Percentiles rank a stretch among this genome's conserved stretches.
Conservation (phyloP, 2,113 vertebrate species). For the Gallinago undulata region DNA sequence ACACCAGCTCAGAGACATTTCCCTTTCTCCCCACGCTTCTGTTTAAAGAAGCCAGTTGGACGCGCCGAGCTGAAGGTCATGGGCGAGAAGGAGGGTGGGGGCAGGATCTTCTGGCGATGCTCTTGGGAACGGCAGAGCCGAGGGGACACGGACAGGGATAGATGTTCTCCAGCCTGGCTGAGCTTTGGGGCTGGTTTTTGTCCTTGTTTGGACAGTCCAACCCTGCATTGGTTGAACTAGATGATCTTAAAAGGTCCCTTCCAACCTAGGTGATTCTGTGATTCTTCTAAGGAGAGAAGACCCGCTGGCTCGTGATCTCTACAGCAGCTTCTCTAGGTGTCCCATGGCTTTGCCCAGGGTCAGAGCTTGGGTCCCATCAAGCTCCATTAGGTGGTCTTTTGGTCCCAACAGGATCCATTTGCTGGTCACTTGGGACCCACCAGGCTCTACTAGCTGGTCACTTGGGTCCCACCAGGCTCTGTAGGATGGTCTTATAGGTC, state of each 20-base stretch:
- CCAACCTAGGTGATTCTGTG: too few relatives aligned
- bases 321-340: background rate
- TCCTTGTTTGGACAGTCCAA: background rate
- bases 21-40: conserved; percentile 64
- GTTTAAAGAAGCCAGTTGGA: conserved; percentile 19
- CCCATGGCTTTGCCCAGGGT: background rate
- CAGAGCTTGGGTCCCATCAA: background rate
- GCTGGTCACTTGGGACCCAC: too few relatives aligned
- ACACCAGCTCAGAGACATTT: conserved; percentile 59
- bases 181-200: background rate
- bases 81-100: background rate
- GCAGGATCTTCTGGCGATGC: background rate
- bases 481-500: rapidly evolving
- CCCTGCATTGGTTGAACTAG: too few relatives aligned
- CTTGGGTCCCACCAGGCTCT: rapidly evolving
- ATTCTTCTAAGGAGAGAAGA: background rate
- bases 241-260: too few relatives aligned
- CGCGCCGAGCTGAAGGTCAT: conserved; percentile 43
- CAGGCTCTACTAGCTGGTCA: rapidly evolving
- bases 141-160: rapidly evolving
- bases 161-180: background rate
- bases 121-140: background rate
- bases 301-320: rapidly evolving
- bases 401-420: background rate
- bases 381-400: background rate